phyloP scores from a whole-genome alignment of 2,888 invertebrate genomes.

The Drosophila kuntzei region DNA sequence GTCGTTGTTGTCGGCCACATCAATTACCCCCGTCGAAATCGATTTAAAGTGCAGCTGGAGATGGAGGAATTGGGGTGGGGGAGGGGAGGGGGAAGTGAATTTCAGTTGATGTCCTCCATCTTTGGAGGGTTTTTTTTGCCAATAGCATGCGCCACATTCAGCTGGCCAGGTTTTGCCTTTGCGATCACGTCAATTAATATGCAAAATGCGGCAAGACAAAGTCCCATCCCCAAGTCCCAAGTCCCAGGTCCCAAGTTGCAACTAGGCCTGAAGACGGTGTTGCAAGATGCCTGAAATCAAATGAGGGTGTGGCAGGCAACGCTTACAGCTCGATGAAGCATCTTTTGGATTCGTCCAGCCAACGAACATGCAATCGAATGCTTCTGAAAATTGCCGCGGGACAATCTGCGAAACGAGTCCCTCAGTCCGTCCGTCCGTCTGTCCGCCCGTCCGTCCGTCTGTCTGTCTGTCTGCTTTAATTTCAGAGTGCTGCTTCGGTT shows the following conservation, averaged over 20 bases:
- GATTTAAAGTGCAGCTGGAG: slow-evolving; percentile 67
- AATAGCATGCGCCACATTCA: slow-evolving; percentile 73
- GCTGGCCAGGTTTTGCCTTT: not conserved
- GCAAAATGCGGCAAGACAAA: slow-evolving; percentile 66
- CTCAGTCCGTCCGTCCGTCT: slow-evolving; percentile 16
- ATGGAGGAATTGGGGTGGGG: not conserved
- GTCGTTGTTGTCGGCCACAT: slow-evolving; percentile 62
- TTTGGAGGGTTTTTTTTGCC: slow-evolving; percentile 57
- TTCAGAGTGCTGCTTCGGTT: slow-evolving; percentile 43
- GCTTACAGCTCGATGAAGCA: slow-evolving; percentile 55
- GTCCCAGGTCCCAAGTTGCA: slow-evolving; percentile 28
- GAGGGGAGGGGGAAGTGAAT: not conserved
- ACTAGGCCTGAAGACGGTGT: slow-evolving; percentile 22
- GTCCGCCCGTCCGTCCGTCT: not conserved
- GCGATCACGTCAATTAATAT: slow-evolving; percentile 70
- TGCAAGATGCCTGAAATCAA: slow-evolving; percentile 73
- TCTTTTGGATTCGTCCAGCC: slow-evolving; percentile 22
- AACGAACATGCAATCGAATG: slow-evolving; percentile 65
- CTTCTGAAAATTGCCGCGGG: slow-evolving; percentile 81
- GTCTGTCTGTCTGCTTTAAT: slow-evolving; percentile 51
- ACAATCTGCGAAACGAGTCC: slow-evolving; percentile 68
- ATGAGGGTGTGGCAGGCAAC: slow-evolving; percentile 74
- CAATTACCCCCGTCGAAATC: slow-evolving; percentile 72
- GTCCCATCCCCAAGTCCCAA: slow-evolving; percentile 27
- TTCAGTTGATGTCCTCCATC: slow-evolving; percentile 66